These are phyloP conservation scores for Oscheius sp. DNA, from an alignment of 2,888 invertebrate genomes.

Conservation along the genomic window DNA sequence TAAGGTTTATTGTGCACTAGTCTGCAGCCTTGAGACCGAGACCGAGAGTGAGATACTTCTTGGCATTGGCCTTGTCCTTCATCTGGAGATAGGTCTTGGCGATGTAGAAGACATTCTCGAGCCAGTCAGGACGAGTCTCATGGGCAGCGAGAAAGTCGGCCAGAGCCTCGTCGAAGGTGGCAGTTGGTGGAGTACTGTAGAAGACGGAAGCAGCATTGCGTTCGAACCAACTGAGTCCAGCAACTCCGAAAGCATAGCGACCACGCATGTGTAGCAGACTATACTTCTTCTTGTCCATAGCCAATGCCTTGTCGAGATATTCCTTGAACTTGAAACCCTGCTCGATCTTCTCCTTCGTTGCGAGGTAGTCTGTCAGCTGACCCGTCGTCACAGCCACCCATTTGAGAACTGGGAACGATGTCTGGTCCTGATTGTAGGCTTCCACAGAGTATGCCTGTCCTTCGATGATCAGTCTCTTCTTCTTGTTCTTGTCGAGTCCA, in stretches of 20 bases:
- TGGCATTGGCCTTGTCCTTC: constrained; percentile 62
- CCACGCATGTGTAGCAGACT: constrained; percentile 61
- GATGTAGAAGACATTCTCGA: constrained; percentile 75
- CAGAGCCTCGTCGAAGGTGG: constrained; percentile 61
- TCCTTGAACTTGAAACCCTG: constrained; percentile 69
- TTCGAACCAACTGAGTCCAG: constrained; percentile 63
- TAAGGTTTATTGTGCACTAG: not conserved
- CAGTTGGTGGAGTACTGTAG: constrained; percentile 58
- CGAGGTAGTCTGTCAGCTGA: constrained; percentile 61
- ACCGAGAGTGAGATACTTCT: constrained; percentile 24
- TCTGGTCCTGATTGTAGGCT: constrained; percentile 56
- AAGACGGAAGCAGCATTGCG: constrained; percentile 59
- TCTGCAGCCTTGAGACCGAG: constrained; percentile 2
- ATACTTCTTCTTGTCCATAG: constrained; percentile 57
- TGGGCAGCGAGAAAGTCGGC: constrained; percentile 68
- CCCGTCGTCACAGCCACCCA: constrained; percentile 70
- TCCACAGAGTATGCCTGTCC: constrained; percentile 63
- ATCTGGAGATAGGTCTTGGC: constrained; percentile 71
- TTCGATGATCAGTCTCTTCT: constrained; percentile 64
- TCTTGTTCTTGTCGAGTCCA: constrained; percentile 48
- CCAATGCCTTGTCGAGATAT: constrained; percentile 62
- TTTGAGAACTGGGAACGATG: constrained; percentile 62
- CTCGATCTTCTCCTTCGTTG: constrained; percentile 71
- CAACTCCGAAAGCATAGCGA: constrained; percentile 60
- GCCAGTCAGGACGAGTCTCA: constrained; percentile 74